Base-by-base conservation (phyloP, 1,140 invertebrate species). In the Ctenoplectra terminalis region DNA sequence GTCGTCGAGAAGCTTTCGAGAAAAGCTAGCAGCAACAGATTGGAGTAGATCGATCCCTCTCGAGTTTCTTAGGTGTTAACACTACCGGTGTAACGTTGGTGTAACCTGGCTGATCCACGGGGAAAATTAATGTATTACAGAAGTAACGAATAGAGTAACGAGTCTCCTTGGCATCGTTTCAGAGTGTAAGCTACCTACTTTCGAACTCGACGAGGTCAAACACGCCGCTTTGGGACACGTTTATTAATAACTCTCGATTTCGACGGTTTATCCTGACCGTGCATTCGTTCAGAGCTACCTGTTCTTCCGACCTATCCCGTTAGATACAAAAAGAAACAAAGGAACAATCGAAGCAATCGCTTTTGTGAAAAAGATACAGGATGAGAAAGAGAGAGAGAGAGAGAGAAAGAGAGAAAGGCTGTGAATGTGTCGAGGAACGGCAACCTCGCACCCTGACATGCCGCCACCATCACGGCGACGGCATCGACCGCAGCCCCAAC, bases 401-500 rank as follows among this genome's bases (percentile, higher is more conserved):
- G 40, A 43, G 20, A 77, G 63, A 71, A 56, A 73, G 46, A 64
- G 61, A 60, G 50, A 56, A 56, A 74, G 71, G 43, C 13, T 31
- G 60, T 23, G 37, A 78, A 80, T 43, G 69, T 52, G 54, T 37
- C 43, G 83, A 85, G 69, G 81, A 87, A 87, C 69, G 82, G 85
- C 79, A 88, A 89, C 84, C 88, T 90, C 82, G 86, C 79, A 72
- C 58, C 74, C 82, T 82, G 50, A 84, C 76, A 61, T 72, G 82
- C 86, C 76, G 73, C 84, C 84, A 86, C 83, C 89, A 72, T 84
- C 70, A 75, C 72, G 83, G 82, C 87, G 86, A 83, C 90, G 93
- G 91, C 92, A 94, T 93, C 92, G 93, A 93, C 93, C 93, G 93
- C 93, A 93, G 89, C 90, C 91, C 91, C 90, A 91, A 91, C 92